phyloP scores from a whole-genome alignment of 2,113 vertebrate species.

The Amia ocellicauda region DNA sequence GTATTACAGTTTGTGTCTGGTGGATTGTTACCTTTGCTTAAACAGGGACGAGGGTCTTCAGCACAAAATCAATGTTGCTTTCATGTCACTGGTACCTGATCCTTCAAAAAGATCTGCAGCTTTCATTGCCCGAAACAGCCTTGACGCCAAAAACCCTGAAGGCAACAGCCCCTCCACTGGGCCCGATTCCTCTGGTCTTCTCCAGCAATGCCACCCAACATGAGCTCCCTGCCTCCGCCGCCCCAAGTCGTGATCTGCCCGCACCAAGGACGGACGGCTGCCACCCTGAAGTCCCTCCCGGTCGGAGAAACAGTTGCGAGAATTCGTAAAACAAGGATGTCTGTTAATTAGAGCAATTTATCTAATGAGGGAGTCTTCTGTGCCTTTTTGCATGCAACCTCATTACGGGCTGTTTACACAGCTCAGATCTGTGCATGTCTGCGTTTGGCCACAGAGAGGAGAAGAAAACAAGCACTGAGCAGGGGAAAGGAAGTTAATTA shows the following conservation, averaged over 20 bases:
- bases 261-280: slow-evolving; percentile 3
- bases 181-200: neutral
- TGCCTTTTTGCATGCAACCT: slow-evolving; percentile 21
- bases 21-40: too few relatives aligned
- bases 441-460: slow-evolving; percentile 16
- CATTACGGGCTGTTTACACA: slow-evolving; percentile 30
- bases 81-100: too few relatives aligned
- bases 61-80: too few relatives aligned
- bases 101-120: too few relatives aligned
- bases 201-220: slow-evolving; percentile 35
- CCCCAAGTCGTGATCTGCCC: slow-evolving; percentile 18
- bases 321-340: slow-evolving; percentile 17
- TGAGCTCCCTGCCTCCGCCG: slow-evolving; percentile 17
- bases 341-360: slow-evolving; percentile 24
- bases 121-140: too few relatives aligned
- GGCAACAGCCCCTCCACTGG: too few relatives aligned
- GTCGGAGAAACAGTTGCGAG: slow-evolving; percentile 6
- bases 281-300: slow-evolving; percentile 1
- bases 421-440: slow-evolving; percentile 13
- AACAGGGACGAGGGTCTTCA: too few relatives aligned
- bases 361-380: slow-evolving; percentile 15
- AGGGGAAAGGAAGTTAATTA: slow-evolving; percentile 21
- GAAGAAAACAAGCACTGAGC: too few relatives aligned
- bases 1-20: too few relatives aligned
- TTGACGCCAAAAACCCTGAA: too few relatives aligned